These are phyloP conservation scores for Platypus cylindrus DNA, from an alignment of 2,888 invertebrate species.

Conservation along the genomic window DNA sequence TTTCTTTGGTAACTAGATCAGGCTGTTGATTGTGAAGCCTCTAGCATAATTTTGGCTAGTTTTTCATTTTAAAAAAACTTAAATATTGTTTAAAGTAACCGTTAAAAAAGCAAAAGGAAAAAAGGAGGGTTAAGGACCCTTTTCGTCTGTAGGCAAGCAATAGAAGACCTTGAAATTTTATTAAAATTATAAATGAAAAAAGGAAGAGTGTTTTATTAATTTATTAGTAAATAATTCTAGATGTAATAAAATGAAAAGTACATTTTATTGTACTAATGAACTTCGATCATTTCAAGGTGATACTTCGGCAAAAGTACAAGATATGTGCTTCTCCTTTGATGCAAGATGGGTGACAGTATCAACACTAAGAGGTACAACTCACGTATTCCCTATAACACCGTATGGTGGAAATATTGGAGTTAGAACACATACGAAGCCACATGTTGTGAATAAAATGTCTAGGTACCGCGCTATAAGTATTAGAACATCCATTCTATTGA, in stretches of 20 bases:
- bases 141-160: too few relatives aligned
- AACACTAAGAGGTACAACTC: constrained; percentile 91
- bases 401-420: constrained; percentile 88
- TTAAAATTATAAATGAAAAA: too few relatives aligned
- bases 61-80: too few relatives aligned
- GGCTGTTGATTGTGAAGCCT: too few relatives aligned
- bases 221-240: too few relatives aligned
- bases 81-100: too few relatives aligned
- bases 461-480: constrained; percentile 6
- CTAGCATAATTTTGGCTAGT: too few relatives aligned
- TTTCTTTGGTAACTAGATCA: neutral
- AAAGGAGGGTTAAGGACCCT: too few relatives aligned
- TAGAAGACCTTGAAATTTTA: too few relatives aligned
- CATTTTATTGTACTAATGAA: constrained; percentile 1
- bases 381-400: constrained; percentile 92
- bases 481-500: neutral
- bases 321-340: constrained; percentile 85
- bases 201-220: too few relatives aligned
- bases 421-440: constrained; percentile 86
- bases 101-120: too few relatives aligned
- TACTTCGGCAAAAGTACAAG: constrained; percentile 89
- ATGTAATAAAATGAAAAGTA: too few relatives aligned
- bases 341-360: constrained; percentile 95
- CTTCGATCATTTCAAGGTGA: constrained; percentile 42
- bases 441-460: constrained; percentile 88